Evolutionary conservation across 2,888 invertebrate species (phyloP), one percentile per base, ranked within the genome.

Genomic region (Euzophera pinguis): DNA sequence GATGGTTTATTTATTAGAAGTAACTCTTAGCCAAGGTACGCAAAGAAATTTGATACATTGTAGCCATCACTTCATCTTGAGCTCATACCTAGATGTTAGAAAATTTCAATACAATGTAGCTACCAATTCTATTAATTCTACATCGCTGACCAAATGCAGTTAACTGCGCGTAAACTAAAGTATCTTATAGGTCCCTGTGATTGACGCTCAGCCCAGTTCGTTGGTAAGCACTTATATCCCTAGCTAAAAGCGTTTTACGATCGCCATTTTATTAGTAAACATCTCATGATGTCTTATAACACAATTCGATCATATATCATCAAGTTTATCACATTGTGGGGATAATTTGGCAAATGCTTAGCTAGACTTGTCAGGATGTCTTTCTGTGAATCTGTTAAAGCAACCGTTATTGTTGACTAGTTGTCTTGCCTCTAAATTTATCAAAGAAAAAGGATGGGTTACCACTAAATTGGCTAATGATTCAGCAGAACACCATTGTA

Each of bases 141-240:
- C 1, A 27, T 42, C 22, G 6, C 12, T 13, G 8, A 0, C 8
- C 5, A 13, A 43, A 32, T 13, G 14, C 32, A 50, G 45, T 57
- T 58, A 45, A 56, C 43, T 54, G 47, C 22, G n/a, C 58, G 55
- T 62, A 57, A 62, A 62, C 41, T 22, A 57, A 16, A 34, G 51
- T 32, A 53, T 56, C 51, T 58, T 53, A 61, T 55, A 51, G 53
- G 47, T 32, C 8, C 29, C 10, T 29, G 34, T 56, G 56, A 56
- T 59, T 56, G 55, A 45, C 10, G 27, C 42, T 10, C 14, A 16
- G 32, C 14, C 45, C 29, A 45, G n/a, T 14, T 45, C 14, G 37
- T 13, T 9, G 39, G 42, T 8, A 29, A 34, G 16, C 16, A 16
- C 45, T 45, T 32, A n/a, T 10, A 32, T 22, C 14, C 6, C 29